Evolutionary conservation across 2,113 vertebrate species (phyloP).

Genomic region (Prinia subflava): DNA sequence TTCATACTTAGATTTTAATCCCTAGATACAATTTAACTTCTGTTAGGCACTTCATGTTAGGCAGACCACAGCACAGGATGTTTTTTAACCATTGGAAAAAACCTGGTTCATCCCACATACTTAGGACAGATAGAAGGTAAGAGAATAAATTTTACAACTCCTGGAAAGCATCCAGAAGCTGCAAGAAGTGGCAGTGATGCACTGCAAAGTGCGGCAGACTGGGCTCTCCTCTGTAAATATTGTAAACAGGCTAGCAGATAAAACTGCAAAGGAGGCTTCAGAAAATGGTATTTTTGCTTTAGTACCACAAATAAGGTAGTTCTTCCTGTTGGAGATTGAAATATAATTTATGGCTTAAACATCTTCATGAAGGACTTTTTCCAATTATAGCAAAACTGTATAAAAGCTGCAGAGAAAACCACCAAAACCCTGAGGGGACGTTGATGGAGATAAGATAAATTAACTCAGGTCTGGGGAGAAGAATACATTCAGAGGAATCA

Average conservation of each 20-base stretch:
- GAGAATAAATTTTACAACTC: neutral
- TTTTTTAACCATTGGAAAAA: too few relatives aligned
- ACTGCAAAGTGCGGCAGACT: neutral
- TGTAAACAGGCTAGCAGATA: neutral
- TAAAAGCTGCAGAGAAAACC: neutral
- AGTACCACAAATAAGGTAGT: neutral
- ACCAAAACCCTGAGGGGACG: neutral
- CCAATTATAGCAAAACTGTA: neutral
- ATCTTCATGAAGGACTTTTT: neutral
- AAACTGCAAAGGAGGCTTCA: neutral
- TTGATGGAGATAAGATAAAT: neutral
- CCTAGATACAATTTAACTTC: too few relatives aligned
- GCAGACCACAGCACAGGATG: too few relatives aligned
- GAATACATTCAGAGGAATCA: neutral
- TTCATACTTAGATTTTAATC: too few relatives aligned
- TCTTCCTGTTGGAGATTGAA: neutral
- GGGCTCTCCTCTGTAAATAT: neutral
- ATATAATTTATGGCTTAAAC: neutral
- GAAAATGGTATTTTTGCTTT: neutral
- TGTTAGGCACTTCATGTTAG: too few relatives aligned
- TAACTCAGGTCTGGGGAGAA: neutral
- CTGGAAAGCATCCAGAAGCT: neutral
- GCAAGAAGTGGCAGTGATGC: neutral
- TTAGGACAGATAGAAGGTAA: too few relatives aligned
- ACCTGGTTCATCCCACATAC: too few relatives aligned